A percentile compares a stretch with the other conserved stretches of the same genome.
These are phyloP conservation scores for Plagodis pulveraria DNA, from an alignment of 2,888 invertebrate genomes.

Conservation along the genomic window DNA sequence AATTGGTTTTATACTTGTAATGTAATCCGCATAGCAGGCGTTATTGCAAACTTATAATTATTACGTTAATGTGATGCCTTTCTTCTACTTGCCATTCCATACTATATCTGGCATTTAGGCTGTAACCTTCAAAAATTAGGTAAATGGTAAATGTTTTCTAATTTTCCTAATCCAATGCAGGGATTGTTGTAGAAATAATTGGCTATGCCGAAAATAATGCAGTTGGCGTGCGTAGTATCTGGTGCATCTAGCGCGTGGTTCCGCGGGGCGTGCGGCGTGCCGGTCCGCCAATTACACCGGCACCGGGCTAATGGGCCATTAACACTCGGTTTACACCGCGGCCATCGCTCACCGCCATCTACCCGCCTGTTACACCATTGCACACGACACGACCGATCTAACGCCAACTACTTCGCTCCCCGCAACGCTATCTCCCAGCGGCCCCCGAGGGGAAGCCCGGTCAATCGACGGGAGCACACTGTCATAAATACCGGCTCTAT, in stretches of 20 bases:
- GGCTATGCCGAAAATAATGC: slow-evolving; percentile 52
- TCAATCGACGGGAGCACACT: slow-evolving; percentile 24
- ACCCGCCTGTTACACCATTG: slow-evolving; percentile 22
- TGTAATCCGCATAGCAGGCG: too few relatives aligned
- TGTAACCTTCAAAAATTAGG: background rate
- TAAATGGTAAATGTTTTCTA: background rate
- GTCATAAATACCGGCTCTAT: slow-evolving; percentile 50
- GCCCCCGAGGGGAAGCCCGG: slow-evolving; percentile 31
- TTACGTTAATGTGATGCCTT: too few relatives aligned
- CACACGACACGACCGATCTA: slow-evolving; percentile 30
- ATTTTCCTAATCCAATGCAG: background rate
- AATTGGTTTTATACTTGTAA: too few relatives aligned
- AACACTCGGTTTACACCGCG: slow-evolving; percentile 73
- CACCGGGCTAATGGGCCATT: slow-evolving; percentile 77
- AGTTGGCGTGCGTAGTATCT: slow-evolving; percentile 71
- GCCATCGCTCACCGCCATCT: slow-evolving; percentile 67
- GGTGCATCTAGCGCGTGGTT: slow-evolving; percentile 59
- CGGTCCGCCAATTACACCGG: slow-evolving; percentile 70
- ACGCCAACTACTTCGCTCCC: slow-evolving; percentile 36
- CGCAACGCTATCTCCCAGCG: slow-evolving; percentile 34
- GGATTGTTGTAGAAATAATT: slow-evolving; percentile 13
- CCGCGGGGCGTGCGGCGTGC: slow-evolving; percentile 45
- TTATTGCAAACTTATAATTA: too few relatives aligned
- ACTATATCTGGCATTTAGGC: too few relatives aligned
- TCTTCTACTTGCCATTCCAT: too few relatives aligned